phyloP scores from a whole-genome alignment of 2,113 vertebrate species.

The Platichthys stellatus region DNA sequence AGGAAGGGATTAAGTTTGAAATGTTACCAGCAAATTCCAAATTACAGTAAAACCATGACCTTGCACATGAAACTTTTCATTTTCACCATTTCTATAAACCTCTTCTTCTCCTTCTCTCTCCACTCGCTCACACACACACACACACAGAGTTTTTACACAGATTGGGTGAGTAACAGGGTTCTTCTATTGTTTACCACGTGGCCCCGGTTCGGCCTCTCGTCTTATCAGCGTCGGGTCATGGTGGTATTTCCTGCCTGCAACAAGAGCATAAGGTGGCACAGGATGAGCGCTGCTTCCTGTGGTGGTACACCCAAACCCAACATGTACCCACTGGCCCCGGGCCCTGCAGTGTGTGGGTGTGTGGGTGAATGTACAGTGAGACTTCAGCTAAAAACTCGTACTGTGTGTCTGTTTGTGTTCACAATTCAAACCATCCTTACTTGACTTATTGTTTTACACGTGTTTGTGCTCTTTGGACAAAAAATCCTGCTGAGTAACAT shows the following conservation, averaged over 20 bases:
- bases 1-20: neutral
- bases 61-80: neutral
- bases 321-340: conserved; percentile 38
- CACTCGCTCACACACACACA: no score
- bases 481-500: neutral
- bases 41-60: neutral
- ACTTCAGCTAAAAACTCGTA: neutral
- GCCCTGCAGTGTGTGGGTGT: neutral
- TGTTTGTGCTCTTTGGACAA: neutral
- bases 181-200: conserved; percentile 51
- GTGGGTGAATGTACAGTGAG: neutral
- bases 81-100: neutral
- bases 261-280: conserved; percentile 78
- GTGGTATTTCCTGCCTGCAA: conserved; percentile 80
- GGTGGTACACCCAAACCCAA: conserved; percentile 76
- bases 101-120: conserved; percentile 1
- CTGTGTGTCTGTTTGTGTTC: neutral
- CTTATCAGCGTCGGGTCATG: conserved; percentile 78
- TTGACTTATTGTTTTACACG: neutral
- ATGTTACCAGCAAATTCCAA: neutral
- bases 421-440: neutral
- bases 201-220: conserved; percentile 55
- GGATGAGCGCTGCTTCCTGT: conserved; percentile 82
- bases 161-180: conserved; percentile 5
- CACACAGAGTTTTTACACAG: conserved; percentile 2